Evolutionary conservation across 1,140 invertebrate species (phyloP).

Genomic region (Gryon sp.): DNA sequence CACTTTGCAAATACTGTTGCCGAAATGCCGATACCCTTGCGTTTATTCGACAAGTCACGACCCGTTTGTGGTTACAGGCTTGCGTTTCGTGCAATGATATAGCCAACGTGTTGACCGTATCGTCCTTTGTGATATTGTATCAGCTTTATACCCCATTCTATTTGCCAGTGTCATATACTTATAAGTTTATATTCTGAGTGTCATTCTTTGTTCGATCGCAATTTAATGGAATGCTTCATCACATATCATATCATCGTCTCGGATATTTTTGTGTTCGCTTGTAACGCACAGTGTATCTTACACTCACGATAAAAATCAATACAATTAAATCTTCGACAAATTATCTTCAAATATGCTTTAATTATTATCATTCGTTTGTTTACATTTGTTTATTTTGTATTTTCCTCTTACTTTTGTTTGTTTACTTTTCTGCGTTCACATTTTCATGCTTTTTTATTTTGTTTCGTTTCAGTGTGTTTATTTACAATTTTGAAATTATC

Average conservation of each 20-base stretch:
- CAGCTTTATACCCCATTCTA: constrained; percentile 29
- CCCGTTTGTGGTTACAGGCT: constrained; percentile 68
- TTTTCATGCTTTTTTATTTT: too few species aligned
- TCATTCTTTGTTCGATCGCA: constrained; percentile 37
- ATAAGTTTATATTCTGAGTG: constrained; percentile 29
- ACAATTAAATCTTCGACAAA: background rate
- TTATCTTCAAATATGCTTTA: too few species aligned
- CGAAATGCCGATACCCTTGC: constrained; percentile 69
- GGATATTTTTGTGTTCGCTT: constrained; percentile 10
- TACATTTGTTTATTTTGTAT: background rate
- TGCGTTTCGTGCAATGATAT: constrained; percentile 63
- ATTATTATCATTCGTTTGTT: too few species aligned
- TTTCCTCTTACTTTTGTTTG: background rate
- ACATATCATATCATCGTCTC: constrained; percentile 23
- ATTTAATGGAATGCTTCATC: constrained; percentile 37
- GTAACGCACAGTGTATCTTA: too few species aligned
- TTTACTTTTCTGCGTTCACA: too few species aligned
- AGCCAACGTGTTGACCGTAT: constrained; percentile 48
- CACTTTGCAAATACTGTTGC: constrained; percentile 67
- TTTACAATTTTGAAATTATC: too few species aligned
- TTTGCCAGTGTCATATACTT: constrained; percentile 42
- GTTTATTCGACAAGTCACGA: constrained; percentile 66
- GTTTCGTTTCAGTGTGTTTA: too few species aligned
- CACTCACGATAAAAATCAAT: too few species aligned
- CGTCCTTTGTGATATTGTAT: constrained; percentile 52